phyloP scores from a whole-genome alignment of 1,140 invertebrate genomes.

The Zaprionus capensis region DNA sequence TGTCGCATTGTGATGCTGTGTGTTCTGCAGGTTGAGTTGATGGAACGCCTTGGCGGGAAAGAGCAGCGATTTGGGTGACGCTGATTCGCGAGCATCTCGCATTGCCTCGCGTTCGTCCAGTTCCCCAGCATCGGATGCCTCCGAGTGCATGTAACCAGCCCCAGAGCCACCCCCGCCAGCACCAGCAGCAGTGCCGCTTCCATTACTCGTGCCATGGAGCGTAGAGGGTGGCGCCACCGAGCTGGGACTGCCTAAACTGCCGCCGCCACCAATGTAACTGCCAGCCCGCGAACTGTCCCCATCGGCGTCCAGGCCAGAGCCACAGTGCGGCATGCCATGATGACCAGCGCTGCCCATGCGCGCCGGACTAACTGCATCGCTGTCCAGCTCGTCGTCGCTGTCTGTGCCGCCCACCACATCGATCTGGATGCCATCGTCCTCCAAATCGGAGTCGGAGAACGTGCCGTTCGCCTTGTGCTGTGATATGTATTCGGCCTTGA shows the following conservation, averaged over 20 bases:
- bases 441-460: constrained; percentile 89
- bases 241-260: constrained; percentile 84
- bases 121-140: constrained; percentile 55
- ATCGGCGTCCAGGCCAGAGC: constrained; percentile 87
- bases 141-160: constrained; percentile 33
- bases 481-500: constrained; percentile 92
- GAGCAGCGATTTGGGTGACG: constrained; percentile 65
- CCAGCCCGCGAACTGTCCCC: constrained; percentile 84
- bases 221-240: constrained; percentile 43
- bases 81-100: constrained; percentile 29
- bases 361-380: constrained; percentile 85
- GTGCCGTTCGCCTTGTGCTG: constrained; percentile 87
- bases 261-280: constrained; percentile 85
- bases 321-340: constrained; percentile 86
- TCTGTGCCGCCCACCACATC: constrained; percentile 90
- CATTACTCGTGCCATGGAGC: constrained; percentile 48
- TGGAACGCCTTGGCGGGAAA: constrained; percentile 74
- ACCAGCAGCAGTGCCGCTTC: constrained; percentile 43
- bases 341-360: constrained; percentile 65
- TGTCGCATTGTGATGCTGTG: constrained; percentile 54
- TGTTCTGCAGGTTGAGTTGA: constrained; percentile 70
- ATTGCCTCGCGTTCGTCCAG: constrained; percentile 48
- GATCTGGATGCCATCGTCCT: constrained; percentile 88
- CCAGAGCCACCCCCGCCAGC: neutral
- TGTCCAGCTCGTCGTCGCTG: constrained; percentile 86